These are phyloP conservation scores for Chymomyza procnemis DNA, from an alignment of 2,888 invertebrate genomes.

Conservation along the genomic window DNA sequence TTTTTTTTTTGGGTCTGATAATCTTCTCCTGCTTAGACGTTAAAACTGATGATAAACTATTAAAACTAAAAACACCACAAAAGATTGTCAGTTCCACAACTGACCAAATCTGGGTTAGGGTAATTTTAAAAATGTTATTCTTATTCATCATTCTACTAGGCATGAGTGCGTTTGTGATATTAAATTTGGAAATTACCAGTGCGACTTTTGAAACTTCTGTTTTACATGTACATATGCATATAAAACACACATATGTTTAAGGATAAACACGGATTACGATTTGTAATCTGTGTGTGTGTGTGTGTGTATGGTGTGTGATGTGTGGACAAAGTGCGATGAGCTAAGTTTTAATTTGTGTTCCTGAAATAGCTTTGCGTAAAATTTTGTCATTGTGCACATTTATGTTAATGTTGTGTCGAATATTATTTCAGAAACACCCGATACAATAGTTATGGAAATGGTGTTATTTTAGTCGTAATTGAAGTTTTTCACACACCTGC, in stretches of 20 bases:
- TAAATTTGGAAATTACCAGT: not conserved
- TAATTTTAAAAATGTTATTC: not conserved
- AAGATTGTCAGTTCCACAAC: not conserved
- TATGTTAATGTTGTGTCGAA: not conserved
- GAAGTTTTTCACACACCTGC: slow-evolving; percentile 76
- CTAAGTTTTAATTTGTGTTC: not conserved
- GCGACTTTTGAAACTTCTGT: not conserved
- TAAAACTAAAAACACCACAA: not conserved
- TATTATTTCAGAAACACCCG: not conserved
- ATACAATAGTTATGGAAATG: not conserved
- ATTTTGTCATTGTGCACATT: not conserved
- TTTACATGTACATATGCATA: not conserved
- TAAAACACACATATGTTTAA: not conserved
- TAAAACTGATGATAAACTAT: not conserved
- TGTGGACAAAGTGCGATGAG: not conserved
- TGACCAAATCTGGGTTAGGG: no score
- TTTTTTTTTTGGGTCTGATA: not conserved
- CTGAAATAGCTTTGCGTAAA: not conserved
- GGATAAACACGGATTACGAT: not conserved
- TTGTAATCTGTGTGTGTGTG: not conserved
- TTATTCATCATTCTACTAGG: not conserved
- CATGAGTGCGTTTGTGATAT: not conserved
- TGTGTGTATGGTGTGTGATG: no score
- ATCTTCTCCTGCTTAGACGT: not conserved
- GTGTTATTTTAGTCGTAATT: slow-evolving; percentile 39